Evolutionary conservation across 2,113 vertebrate genomes (phyloP).

Genomic region (Alaudala cheleensis): DNA sequence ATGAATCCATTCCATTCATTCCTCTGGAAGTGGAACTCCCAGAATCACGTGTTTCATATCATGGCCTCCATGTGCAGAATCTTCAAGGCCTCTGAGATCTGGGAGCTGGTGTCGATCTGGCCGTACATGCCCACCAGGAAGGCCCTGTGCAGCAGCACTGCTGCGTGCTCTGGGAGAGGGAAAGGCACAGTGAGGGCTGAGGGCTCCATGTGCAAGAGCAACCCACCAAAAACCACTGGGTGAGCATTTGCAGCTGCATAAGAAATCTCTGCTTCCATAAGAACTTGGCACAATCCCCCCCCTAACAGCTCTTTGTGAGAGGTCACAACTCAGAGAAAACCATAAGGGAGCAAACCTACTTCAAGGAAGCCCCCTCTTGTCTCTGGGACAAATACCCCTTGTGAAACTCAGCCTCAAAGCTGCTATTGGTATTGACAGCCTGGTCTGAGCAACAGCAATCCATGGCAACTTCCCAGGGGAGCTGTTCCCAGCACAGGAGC

Average conservation of each 20-base stretch:
- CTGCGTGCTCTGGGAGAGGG: slow-evolving; percentile 84
- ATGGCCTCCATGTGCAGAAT: slow-evolving; percentile 94
- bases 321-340: neutral
- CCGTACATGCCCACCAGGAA: slow-evolving; percentile 96
- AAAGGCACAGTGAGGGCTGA: neutral
- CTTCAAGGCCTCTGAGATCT: slow-evolving; percentile 94
- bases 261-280: neutral
- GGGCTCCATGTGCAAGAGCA: neutral
- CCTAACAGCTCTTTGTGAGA: neutral
- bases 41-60: slow-evolving; percentile 68
- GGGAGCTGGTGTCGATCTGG: slow-evolving; percentile 93
- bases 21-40: neutral
- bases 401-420: neutral
- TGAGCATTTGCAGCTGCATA: neutral
- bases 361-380: neutral
- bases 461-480: neutral
- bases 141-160: slow-evolving; percentile 90
- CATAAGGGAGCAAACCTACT: neutral
- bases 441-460: neutral
- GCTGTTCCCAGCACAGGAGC: neutral
- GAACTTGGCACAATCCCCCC: neutral
- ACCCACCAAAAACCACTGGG: neutral
- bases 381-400: neutral
- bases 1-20: neutral
- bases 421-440: accelerated